phyloP scores from a whole-genome alignment of 2,113 vertebrate genomes.

The Pongo pygmaeus region DNA sequence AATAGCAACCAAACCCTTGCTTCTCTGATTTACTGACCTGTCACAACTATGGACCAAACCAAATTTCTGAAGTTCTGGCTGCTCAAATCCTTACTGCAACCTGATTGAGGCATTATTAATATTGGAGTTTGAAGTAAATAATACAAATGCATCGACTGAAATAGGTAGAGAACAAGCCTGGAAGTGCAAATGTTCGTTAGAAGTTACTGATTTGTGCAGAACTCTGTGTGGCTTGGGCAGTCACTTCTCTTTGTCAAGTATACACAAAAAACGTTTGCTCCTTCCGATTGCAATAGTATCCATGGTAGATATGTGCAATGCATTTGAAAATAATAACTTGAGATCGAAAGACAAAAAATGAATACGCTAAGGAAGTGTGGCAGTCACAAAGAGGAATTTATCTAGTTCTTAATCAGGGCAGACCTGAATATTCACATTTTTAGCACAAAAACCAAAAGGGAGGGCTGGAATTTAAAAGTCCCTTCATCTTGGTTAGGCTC shows the following conservation, averaged over 20 bases:
- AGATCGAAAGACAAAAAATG: conserved; percentile 30
- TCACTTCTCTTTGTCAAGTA: background rate
- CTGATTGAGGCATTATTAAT: conserved; percentile 13
- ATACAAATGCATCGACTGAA: background rate
- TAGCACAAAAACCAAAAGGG: background rate
- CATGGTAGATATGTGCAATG: background rate
- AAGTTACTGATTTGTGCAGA: conserved; percentile 31
- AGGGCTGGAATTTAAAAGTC: conserved; percentile 23
- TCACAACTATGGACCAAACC: conserved; percentile 17
- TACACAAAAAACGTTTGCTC: background rate
- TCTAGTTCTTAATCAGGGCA: conserved; percentile 51
- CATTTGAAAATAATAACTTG: conserved; percentile 49
- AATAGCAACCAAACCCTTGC: conserved; percentile 33
- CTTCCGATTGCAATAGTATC: background rate
- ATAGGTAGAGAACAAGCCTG: background rate
- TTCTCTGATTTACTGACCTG: conserved; percentile 47
- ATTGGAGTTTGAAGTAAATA: background rate
- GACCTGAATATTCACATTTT: conserved; percentile 61
- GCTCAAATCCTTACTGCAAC: background rate
- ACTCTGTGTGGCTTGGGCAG: background rate
- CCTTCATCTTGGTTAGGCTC: conserved; percentile 33
- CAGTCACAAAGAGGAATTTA: conserved; percentile 56
- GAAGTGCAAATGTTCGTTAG: conserved; percentile 14
- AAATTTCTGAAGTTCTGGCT: conserved; percentile 35
- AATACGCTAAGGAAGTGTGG: conserved; percentile 34